Base-by-base conservation (phyloP, 2,113 vertebrate species). In the Turnix velox region DNA sequence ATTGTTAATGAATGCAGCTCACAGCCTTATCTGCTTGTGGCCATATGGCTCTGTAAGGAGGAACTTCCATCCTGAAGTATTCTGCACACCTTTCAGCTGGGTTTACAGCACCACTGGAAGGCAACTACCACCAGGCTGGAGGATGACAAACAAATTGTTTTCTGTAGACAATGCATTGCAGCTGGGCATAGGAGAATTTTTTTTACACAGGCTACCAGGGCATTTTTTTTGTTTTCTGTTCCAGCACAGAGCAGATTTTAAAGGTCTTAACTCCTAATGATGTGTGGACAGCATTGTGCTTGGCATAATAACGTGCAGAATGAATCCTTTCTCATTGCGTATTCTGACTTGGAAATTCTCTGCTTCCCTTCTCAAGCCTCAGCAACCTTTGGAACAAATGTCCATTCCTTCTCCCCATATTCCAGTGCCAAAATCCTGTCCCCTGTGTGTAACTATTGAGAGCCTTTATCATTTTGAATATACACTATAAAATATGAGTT, bases 1-100 rank as follows among this genome's bases (percentile, higher is more conserved):
- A 92, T 93, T 77, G 88, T 87, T 92, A 96, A 94, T 95, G 93
- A 92, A 92, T 94, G 94, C 93, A 86, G 88, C 85, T 96, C 88
- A 31, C 88, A 88, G 88, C 1, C 3, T 94, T 96, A 94, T 93
- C 92, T 95, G 82, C 92, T 88, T 66, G 59, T 80, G 85, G 85
- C 93, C 94, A 93, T 92, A 95, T 93, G 96, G 82, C 63, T 93
- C 90, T 80, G 90, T 18, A 74, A 82, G 85, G 92, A 93, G 75
- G 80, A 94, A 94, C 75, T 92, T 94, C 49, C 68, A 93, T 77
- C 79, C 88, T 74, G 16, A 87, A 93, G 46, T 63, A 25, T 49
- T 89, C 72, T 52, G 62, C 9, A 16, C 90, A 95, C 93, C 92
- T 92, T 94, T 61, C 49, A 16, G 25, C 74, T 9, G 1, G 37